Conservation (phyloP, 92 coral and sea anemone species). For the Virgularia gustaviana region DNA sequence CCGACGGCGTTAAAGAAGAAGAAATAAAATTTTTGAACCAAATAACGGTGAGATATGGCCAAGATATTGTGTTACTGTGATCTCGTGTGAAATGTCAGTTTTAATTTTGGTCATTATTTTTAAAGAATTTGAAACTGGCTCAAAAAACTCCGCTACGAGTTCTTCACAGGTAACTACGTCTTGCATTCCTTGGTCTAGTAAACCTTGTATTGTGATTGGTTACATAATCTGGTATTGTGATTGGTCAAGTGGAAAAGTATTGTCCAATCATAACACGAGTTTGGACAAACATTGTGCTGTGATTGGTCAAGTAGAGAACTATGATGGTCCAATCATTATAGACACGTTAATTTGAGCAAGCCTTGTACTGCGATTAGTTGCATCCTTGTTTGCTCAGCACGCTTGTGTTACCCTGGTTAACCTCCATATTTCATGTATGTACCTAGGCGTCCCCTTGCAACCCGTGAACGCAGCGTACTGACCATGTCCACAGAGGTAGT, state of each 20-base stretch:
- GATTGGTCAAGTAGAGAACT: too few species aligned
- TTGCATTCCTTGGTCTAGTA: neutral
- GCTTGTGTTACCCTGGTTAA: neutral
- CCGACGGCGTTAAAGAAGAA: conserved; percentile 56
- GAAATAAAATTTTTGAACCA: conserved; percentile 52
- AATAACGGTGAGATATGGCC: conserved; percentile 41
- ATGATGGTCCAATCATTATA: too few species aligned
- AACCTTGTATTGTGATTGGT: neutral
- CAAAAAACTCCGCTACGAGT: conserved; percentile 92
- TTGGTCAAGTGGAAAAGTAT: too few species aligned
- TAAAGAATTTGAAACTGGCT: conserved; percentile 61
- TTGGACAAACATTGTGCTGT: too few species aligned
- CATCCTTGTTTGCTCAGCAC: neutral
- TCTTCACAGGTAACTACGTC: conserved; percentile 72
- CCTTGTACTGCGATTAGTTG: neutral
- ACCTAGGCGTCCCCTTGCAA: conserved; percentile 82
- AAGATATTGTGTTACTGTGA: too few species aligned
- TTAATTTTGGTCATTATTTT: neutral
- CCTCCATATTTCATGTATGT: too few species aligned
- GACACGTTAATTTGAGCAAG: neutral
- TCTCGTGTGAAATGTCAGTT: too few species aligned
- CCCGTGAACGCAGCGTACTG: conserved; percentile 67
- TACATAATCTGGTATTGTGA: neutral
- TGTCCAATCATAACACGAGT: neutral
- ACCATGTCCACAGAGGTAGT: conserved; percentile 62